phyloP scores from a whole-genome alignment of 1,140 invertebrate species.

The Ceratosolen solmsi region DNA sequence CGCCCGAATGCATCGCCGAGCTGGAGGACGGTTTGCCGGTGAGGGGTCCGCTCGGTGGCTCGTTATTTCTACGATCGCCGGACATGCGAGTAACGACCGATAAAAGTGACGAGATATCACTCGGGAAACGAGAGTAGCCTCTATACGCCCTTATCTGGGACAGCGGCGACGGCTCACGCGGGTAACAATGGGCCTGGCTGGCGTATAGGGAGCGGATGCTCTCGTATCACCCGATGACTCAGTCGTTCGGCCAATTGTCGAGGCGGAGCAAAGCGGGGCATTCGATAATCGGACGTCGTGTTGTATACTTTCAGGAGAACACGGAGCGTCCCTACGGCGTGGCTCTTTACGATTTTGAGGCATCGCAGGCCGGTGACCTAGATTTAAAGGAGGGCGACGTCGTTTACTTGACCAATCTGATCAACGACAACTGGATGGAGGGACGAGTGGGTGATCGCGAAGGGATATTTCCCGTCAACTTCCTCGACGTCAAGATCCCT shows the following conservation, averaged over 20 bases:
- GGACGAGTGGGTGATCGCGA: slow-evolving; percentile 78
- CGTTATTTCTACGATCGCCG: too few species aligned
- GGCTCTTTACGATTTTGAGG: slow-evolving; percentile 83
- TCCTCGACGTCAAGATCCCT: slow-evolving; percentile 84
- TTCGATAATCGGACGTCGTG: not conserved
- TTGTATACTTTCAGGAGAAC: slow-evolving; percentile 60
- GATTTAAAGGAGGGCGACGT: slow-evolving; percentile 82
- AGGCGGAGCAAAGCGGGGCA: too few species aligned
- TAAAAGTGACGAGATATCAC: too few species aligned
- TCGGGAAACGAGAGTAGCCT: too few species aligned
- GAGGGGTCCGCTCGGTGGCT: slow-evolving; percentile 5
- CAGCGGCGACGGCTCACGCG: too few species aligned
- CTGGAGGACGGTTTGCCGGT: slow-evolving; percentile 56
- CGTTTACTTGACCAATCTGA: slow-evolving; percentile 78
- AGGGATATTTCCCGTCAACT: slow-evolving; percentile 88
- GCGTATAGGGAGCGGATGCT: too few species aligned
- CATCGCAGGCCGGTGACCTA: slow-evolving; percentile 81
- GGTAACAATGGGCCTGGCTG: too few species aligned
- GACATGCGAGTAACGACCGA: too few species aligned
- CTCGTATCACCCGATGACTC: too few species aligned
- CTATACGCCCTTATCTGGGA: too few species aligned
- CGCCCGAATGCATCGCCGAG: slow-evolving; percentile 72
- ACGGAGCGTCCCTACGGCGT: slow-evolving; percentile 78
- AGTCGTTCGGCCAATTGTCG: not conserved
- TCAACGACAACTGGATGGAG: slow-evolving; percentile 87